A percentile compares a stretch with the other conserved stretches of the same genome.
Evolutionary conservation across 2,113 vertebrate species (phyloP).

Genomic region (Megaceryle maxima): DNA sequence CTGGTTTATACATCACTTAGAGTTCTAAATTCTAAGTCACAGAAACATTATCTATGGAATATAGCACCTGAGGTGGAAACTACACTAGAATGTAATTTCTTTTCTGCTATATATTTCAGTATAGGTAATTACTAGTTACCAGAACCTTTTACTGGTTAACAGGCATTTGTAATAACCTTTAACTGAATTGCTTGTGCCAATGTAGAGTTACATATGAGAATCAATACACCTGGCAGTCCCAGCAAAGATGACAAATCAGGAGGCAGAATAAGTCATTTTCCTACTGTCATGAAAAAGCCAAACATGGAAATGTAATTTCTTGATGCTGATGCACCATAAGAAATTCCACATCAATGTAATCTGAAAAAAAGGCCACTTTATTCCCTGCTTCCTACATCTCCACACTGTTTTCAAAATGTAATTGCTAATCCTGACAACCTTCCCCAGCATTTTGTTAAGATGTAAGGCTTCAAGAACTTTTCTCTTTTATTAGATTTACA

Average conservation of each 20-base stretch:
- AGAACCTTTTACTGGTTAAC: neutral
- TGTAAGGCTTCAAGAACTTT: neutral
- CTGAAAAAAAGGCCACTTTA: neutral
- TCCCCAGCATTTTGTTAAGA: neutral
- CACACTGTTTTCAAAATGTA: neutral
- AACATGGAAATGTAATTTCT: neutral
- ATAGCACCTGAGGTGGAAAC: neutral
- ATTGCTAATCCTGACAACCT: neutral
- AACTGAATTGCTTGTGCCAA: neutral
- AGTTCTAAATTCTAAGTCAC: neutral
- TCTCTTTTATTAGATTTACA: neutral
- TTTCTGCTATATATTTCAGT: neutral
- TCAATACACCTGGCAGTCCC: neutral
- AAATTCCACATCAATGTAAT: neutral
- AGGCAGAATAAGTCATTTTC: neutral
- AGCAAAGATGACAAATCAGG: neutral
- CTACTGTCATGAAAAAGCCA: neutral
- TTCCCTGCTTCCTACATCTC: neutral
- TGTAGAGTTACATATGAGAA: neutral
- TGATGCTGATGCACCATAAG: neutral
- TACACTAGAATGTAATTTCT: neutral
- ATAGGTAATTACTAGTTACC: neutral
- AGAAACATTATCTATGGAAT: neutral
- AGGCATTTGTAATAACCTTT: neutral
- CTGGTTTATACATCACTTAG: neutral